A percentile compares a stretch with the other conserved stretches of the same genome.
These are phyloP conservation scores for Hoplodrina ambigua DNA, from an alignment of 2,888 invertebrate genomes.

Conservation along the genomic window DNA sequence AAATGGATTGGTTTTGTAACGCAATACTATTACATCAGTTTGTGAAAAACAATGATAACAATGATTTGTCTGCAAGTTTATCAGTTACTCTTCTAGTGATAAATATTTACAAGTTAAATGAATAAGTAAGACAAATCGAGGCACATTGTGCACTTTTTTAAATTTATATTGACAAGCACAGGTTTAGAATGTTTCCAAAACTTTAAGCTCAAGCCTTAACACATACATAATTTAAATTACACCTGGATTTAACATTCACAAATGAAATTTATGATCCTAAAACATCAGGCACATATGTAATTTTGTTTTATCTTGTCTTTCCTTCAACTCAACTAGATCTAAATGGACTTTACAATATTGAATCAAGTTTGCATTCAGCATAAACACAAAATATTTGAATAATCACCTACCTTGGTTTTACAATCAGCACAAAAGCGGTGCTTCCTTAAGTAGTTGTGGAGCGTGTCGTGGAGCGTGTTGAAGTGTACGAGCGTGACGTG, in stretches of 20 bases:
- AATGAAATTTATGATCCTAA: no score
- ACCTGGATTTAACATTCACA: no score
- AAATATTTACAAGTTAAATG: slow-evolving; percentile 10
- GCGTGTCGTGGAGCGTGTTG: slow-evolving; percentile 95
- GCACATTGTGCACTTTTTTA: neutral
- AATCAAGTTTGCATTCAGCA: no score
- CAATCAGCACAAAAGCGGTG: slow-evolving; percentile 98
- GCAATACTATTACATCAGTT: slow-evolving; percentile 9
- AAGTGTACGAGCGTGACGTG: slow-evolving; percentile 97
- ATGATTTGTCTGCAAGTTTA: slow-evolving; percentile 39
- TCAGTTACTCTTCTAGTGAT: slow-evolving; percentile 44
- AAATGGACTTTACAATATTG: no score
- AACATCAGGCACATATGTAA: no score
- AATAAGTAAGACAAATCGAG: slow-evolving; percentile 8
- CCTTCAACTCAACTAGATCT: no score
- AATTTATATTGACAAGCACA: no score
- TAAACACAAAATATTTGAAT: neutral
- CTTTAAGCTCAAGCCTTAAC: no score
- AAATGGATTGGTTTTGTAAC: neutral
- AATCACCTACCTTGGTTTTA: slow-evolving; percentile 94
- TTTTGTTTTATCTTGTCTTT: no score
- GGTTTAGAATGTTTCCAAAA: no score
- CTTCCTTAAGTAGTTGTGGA: slow-evolving; percentile 97
- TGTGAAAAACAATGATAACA: slow-evolving; percentile 42
- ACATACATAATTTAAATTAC: no score